A percentile compares a stretch with the other conserved stretches of the same genome.
These are phyloP conservation scores for Drosophila subobscura DNA, from an alignment of 1,140 invertebrate genomes.

Conservation along the genomic window DNA sequence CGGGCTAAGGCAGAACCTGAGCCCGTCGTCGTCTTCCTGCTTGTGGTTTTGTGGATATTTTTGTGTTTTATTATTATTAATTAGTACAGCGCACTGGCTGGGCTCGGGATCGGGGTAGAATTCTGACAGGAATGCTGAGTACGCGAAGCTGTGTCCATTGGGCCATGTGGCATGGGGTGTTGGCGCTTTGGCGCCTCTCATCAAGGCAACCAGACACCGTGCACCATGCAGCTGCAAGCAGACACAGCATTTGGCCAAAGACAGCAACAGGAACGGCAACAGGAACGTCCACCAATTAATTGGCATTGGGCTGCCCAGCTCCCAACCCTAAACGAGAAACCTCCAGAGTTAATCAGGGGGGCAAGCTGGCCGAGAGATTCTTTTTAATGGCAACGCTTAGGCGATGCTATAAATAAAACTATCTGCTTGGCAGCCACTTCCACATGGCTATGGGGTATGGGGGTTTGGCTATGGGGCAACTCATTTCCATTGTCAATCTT, in stretches of 20 bases:
- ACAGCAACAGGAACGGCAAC: constrained; percentile 35
- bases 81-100: constrained; percentile 59
- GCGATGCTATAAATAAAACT: constrained; percentile 76
- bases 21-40: constrained; percentile 50
- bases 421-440: constrained; percentile 25
- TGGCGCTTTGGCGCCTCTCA: constrained; percentile 80
- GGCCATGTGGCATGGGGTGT: constrained; percentile 53
- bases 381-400: constrained; percentile 79
- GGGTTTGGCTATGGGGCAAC: constrained; percentile 21
- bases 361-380: too few relatives aligned
- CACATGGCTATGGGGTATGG: constrained; percentile 23
- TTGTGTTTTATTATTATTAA: constrained; percentile 78
- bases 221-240: constrained; percentile 23
- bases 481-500: constrained; percentile 78
- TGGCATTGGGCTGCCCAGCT: constrained; percentile 49
- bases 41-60: constrained; percentile 29
- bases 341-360: constrained; percentile 15
- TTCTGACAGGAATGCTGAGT: constrained; percentile 66
- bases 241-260: constrained; percentile 65
- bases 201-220: constrained; percentile 60
- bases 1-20: constrained; percentile 15
- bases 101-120: constrained; percentile 6
- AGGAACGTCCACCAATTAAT: constrained; percentile 57
- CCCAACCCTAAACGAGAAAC: constrained; percentile 11
- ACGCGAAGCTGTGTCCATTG: constrained; percentile 9